phyloP scores from a whole-genome alignment of 2,888 invertebrate genomes.

The Microctonus hyperodae region DNA sequence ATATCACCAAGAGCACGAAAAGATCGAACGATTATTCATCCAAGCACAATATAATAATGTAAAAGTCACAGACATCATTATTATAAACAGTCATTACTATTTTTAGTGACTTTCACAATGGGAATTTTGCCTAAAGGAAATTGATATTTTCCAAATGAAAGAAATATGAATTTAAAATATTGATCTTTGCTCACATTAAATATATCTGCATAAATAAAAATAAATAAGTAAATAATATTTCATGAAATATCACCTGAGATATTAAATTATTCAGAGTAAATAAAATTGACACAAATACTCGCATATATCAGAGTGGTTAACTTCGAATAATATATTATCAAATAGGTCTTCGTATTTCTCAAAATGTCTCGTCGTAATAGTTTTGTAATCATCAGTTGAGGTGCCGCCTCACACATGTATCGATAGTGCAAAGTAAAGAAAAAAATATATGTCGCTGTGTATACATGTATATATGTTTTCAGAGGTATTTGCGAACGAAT shows the following conservation, averaged over 20 bases:
- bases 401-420: background rate
- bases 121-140: background rate
- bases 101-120: background rate
- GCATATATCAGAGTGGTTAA: no score
- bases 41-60: background rate
- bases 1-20: background rate
- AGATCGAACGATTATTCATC: background rate
- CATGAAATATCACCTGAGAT: no score
- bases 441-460: no score
- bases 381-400: slow-evolving; percentile 10
- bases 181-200: background rate
- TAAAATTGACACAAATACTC: slow-evolving; percentile 9
- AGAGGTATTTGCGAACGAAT: slow-evolving; percentile 10
- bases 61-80: background rate
- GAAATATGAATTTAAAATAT: background rate
- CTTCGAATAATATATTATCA: background rate
- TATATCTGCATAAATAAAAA: background rate
- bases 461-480: background rate
- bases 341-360: no score
- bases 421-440: background rate
- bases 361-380: background rate
- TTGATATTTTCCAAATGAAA: background rate
- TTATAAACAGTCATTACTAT: background rate
- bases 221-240: no score
- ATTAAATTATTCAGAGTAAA: background rate